Conservation (phyloP, 2,888 invertebrate genomes). For the Apotomis turbidana region DNA sequence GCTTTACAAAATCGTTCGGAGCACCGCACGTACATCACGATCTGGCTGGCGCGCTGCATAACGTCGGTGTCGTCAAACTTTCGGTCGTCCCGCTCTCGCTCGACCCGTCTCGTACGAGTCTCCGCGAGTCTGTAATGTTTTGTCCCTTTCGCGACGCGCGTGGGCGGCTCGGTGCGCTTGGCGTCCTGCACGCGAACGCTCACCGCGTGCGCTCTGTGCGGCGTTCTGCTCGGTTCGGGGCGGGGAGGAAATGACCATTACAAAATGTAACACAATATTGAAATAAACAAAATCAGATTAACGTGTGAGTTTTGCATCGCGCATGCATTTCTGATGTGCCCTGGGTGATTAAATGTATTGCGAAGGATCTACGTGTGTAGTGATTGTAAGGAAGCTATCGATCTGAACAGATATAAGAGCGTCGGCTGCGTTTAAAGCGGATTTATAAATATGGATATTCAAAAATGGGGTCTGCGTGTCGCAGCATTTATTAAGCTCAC, state of each 20-base stretch:
- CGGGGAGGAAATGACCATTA: slow-evolving; percentile 59
- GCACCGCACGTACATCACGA: slow-evolving; percentile 89
- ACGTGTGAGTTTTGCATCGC: slow-evolving; percentile 50
- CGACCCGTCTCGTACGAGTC: slow-evolving; percentile 76
- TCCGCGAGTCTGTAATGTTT: slow-evolving; percentile 76
- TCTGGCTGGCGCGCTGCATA: slow-evolving; percentile 93
- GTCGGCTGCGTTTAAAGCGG: slow-evolving; percentile 49
- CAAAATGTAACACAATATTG: slow-evolving; percentile 53
- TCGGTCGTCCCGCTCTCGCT: slow-evolving; percentile 85
- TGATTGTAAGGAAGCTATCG: slow-evolving; percentile 33
- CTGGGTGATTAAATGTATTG: slow-evolving; percentile 37
- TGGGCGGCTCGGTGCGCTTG: slow-evolving; percentile 55
- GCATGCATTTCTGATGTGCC: slow-evolving; percentile 54
- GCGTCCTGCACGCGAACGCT: slow-evolving; percentile 51
- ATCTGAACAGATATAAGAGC: slow-evolving; percentile 41
- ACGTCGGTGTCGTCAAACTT: slow-evolving; percentile 90
- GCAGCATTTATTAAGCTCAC: slow-evolving; percentile 33
- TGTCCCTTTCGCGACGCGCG: slow-evolving; percentile 64
- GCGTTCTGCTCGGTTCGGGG: slow-evolving; percentile 56
- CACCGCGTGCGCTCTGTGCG: slow-evolving; percentile 63
- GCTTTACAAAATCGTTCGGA: slow-evolving; percentile 45
- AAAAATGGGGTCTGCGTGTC: slow-evolving; percentile 22
- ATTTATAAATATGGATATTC: not conserved
- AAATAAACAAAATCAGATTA: slow-evolving; percentile 54
- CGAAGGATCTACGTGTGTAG: slow-evolving; percentile 35